phyloP scores from a whole-genome alignment of 2,113 vertebrate species.

The Melanerpes aurifrons region DNA sequence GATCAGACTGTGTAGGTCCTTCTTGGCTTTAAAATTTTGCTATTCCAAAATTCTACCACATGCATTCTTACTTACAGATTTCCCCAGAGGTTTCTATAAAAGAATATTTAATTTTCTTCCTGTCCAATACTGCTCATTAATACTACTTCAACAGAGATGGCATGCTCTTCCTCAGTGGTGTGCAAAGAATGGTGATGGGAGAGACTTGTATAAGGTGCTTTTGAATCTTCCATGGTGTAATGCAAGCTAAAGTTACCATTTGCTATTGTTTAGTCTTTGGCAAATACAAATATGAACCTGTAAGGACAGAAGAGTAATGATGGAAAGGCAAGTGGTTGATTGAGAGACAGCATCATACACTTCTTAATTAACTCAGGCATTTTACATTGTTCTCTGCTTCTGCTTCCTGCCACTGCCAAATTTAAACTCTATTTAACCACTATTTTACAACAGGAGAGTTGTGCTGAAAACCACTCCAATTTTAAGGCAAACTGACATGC shows the following conservation, averaged over 20 bases:
- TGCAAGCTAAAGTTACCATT: not conserved
- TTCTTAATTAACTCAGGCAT: not conserved
- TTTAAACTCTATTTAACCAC: not conserved
- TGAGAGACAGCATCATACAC: not conserved
- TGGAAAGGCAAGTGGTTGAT: not conserved
- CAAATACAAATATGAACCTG: not conserved
- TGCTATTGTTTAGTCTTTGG: not conserved
- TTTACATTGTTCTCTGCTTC: not conserved
- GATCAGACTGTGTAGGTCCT: not conserved
- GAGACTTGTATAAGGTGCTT: not conserved
- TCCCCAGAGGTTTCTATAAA: constrained; percentile 5
- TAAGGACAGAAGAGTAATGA: not conserved
- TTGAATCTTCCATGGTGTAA: not conserved
- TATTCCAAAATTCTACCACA: constrained; percentile 25
- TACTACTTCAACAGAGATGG: not conserved
- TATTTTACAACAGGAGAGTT: not conserved
- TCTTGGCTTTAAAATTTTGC: not conserved
- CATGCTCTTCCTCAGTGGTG: not conserved
- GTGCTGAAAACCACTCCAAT: not conserved
- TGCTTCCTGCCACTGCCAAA: not conserved
- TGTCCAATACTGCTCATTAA: not conserved
- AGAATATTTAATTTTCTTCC: not conserved
- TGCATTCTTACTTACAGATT: constrained; percentile 28
- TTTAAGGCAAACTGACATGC: not conserved
- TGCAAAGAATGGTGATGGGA: not conserved